phyloP scores from a whole-genome alignment of 2,888 invertebrate genomes.

The Conus canariensis region DNA sequence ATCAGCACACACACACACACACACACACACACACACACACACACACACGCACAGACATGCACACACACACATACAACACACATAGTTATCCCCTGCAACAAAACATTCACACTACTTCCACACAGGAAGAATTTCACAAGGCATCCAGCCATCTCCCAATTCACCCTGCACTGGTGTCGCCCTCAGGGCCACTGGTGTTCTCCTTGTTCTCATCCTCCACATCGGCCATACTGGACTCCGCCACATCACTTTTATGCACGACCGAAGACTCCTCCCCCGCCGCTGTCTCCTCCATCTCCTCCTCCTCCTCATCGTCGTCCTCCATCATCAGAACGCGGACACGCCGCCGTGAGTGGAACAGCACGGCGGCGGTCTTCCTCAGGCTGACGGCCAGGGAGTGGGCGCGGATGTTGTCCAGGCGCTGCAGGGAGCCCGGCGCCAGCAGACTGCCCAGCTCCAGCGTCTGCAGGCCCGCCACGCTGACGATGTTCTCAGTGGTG shows the following conservation, averaged over 20 bases:
- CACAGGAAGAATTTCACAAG: too few relatives aligned
- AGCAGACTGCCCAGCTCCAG: constrained; percentile 16
- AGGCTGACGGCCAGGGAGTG: constrained; percentile 40
- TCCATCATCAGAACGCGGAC: constrained; percentile 94
- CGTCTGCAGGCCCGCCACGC: background rate
- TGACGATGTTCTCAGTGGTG: constrained; percentile 40
- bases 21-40: too few relatives aligned
- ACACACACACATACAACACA: too few relatives aligned
- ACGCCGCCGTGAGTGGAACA: constrained; percentile 88
- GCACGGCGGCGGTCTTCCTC: constrained; percentile 53
- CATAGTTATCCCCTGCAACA: too few relatives aligned
- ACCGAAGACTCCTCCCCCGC: constrained; percentile 54
- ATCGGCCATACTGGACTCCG: constrained; percentile 13
- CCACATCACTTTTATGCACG: background rate
- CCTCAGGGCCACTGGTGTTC: constrained; percentile 51
- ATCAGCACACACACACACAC: background rate
- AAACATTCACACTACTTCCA: too few relatives aligned
- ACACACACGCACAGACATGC: too few relatives aligned
- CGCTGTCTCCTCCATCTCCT: constrained; percentile 73
- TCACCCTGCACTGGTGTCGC: background rate
- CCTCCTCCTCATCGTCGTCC: constrained; percentile 94
- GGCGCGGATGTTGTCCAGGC: constrained; percentile 32
- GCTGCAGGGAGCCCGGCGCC: constrained; percentile 8
- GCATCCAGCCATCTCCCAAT: background rate
- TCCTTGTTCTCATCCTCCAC: constrained; percentile 67